A percentile compares a stretch with the other conserved stretches of the same genome.
Conservation (phyloP, 2,113 vertebrate genomes). For the Terrapene triunguis region DNA sequence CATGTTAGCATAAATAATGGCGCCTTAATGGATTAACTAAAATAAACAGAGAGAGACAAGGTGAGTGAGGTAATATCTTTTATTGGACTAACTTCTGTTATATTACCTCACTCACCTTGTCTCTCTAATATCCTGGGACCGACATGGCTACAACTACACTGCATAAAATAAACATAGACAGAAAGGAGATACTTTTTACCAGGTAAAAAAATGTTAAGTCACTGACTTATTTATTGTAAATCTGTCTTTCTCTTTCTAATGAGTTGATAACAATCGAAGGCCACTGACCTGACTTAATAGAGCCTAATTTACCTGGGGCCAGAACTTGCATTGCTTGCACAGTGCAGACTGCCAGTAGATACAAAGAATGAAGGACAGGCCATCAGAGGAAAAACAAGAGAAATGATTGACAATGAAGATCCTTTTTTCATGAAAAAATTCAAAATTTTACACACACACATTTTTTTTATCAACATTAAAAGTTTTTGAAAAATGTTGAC, state of each 20-base stretch:
- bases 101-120: background rate
- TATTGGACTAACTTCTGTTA: background rate
- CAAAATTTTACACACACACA: background rate
- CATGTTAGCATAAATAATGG: background rate
- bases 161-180: background rate
- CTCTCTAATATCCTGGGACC: background rate
- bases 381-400: background rate
- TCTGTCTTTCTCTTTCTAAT: slow-evolving; percentile 58
- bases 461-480: background rate
- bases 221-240: slow-evolving; percentile 37
- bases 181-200: background rate
- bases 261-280: slow-evolving; percentile 38
- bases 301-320: slow-evolving; percentile 47
- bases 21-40: background rate
- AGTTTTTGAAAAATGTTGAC: background rate
- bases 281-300: slow-evolving; percentile 39
- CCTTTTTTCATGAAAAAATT: background rate
- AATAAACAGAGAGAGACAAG: background rate
- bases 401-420: background rate
- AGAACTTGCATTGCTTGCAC: background rate
- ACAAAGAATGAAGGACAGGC: background rate
- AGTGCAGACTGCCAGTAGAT: background rate
- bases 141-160: background rate
- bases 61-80: background rate
- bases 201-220: background rate